Conservation (phyloP, 2,888 invertebrate genomes). For the Aporophyla lueneburgensis region DNA sequence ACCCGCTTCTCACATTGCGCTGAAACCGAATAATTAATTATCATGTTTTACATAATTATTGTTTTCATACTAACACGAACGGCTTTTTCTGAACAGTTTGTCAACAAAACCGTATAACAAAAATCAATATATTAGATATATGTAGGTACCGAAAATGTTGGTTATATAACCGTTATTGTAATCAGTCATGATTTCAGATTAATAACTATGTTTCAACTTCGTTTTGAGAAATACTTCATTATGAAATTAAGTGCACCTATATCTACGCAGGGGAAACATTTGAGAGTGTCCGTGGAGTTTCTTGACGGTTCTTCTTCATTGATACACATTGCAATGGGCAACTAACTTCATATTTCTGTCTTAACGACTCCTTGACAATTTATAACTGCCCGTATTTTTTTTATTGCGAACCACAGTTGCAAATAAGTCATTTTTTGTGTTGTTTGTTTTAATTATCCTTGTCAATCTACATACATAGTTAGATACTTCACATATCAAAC, state of each 20-base stretch:
- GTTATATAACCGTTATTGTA: not conserved
- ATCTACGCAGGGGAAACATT: not conserved
- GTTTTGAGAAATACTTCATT: not conserved
- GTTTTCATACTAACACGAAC: not conserved
- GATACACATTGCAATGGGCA: no score
- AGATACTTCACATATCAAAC: not conserved
- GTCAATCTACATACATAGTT: no score
- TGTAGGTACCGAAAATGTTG: not conserved
- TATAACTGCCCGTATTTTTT: no score
- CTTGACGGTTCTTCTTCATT: no score
- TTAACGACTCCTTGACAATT: no score
- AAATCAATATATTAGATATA: not conserved
- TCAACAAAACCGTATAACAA: not conserved
- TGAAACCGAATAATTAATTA: constrained; percentile 35
- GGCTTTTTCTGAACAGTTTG: not conserved
- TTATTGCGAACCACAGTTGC: no score
- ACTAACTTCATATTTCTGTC: no score
- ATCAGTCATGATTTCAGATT: not conserved
- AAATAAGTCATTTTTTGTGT: no score
- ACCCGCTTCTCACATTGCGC: constrained; percentile 5
- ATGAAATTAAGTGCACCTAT: not conserved
- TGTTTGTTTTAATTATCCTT: no score
- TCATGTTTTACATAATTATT: constrained; percentile 15
- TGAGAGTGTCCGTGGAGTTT: no score
- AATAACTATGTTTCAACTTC: not conserved